Base-by-base conservation (phyloP, 1,140 invertebrate species). In the Drosophila mojavensis region DNA sequence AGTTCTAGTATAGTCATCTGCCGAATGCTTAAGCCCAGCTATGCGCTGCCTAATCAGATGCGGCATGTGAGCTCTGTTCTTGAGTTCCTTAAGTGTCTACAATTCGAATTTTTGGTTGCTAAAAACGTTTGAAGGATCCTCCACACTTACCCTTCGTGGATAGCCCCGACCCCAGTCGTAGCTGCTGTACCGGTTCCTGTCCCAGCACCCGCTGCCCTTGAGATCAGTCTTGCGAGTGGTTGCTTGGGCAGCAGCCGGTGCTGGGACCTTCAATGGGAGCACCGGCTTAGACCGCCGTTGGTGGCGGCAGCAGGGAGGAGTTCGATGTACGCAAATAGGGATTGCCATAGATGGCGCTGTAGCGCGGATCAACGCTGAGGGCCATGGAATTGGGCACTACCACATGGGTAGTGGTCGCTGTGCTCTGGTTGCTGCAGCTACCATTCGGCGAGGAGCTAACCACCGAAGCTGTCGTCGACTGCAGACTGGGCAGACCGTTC, bases 271-370 rank as follows among this genome's bases (percentile, higher is more conserved):
- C 20, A 24, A 3, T 24, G 20, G 20, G 20, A 24, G 50, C 26
- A 7, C 28, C 5, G 9, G 36, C 58, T 75, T 92, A 92, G 53
- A 92, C 91, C 24, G 85, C 83, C 20, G 83, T 91, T 30, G 84
- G 93, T 24, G 92, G 91, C 54, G 93, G 94, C 72, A 93, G 86
- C 15, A 94, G 84, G 30, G 93, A 94, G 11, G 93, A 90, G 78
- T 92, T 92, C 11, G 92, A 92, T 50, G 93, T 94, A 86, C 96
- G 94, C 69, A 97, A 93, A 91, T 97, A 97, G 1, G 97, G 97
- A 93, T 97, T 97, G 28, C 97, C 97, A 86, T 98, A 98, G 5
- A 96, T 96, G 26, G 97, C 97, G 20, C 96, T 97, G 90, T 97
- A 98, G 53, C 97, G 94, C 3, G 97, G 96, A 93, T 98, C 97